Percentiles rank a stretch among this genome's conserved stretches.
Conservation (phyloP, 2,113 vertebrate species). For the Ornithorhynchus anatinus region DNA sequence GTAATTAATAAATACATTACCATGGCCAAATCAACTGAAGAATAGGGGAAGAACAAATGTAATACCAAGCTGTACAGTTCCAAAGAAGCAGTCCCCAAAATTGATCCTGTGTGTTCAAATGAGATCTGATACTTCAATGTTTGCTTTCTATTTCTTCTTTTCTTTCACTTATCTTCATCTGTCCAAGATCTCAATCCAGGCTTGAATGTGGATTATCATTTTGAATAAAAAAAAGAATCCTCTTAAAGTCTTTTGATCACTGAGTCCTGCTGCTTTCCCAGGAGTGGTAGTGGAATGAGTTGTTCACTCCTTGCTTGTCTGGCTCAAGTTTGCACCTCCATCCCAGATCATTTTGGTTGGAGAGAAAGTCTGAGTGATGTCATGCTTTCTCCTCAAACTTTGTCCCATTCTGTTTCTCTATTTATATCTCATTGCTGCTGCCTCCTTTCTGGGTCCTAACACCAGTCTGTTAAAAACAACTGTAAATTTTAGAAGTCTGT, state of each 20-base stretch:
- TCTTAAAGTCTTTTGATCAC: neutral
- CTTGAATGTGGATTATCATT: neutral
- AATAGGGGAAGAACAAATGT: neutral
- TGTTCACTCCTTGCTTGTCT: neutral
- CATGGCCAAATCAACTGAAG: accelerated
- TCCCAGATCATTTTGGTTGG: conserved; percentile 67
- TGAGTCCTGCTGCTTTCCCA: neutral
- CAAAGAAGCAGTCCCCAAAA: neutral
- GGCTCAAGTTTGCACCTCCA: conserved; percentile 47
- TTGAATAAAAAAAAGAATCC: neutral
- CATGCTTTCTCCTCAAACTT: conserved; percentile 68
- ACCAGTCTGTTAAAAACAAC: conserved; percentile 43
- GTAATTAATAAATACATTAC: neutral
- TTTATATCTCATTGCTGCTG: conserved; percentile 59
- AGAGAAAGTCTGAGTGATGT: conserved; percentile 78
- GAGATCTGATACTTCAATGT: neutral
- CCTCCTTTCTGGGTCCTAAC: conserved; percentile 69
- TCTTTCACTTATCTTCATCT: neutral
- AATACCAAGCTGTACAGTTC: neutral
- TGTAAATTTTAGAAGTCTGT: neutral
- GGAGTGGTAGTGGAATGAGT: neutral
- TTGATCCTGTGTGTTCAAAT: neutral
- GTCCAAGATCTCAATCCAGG: neutral
- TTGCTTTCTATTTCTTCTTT: neutral
- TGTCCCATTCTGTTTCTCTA: conserved; percentile 58